Evolutionary conservation across 2,888 invertebrate genomes (phyloP).

Genomic region (Latrodectus hesperus): DNA sequence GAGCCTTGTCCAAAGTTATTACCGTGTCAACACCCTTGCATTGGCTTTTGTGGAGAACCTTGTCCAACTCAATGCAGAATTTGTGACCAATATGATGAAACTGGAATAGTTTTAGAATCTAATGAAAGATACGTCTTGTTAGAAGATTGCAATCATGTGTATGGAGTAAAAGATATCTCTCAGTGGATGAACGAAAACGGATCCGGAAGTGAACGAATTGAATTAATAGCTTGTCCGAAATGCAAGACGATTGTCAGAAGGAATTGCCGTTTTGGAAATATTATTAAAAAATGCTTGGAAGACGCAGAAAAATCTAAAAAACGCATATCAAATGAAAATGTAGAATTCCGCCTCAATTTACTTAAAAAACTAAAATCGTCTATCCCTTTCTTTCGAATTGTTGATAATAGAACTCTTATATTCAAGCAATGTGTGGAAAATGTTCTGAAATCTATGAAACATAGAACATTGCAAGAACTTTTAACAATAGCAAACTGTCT

Average conservation of each 20-base stretch:
- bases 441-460: background rate
- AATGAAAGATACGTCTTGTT: slow-evolving; percentile 72
- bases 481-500: background rate
- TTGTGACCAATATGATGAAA: slow-evolving; percentile 77
- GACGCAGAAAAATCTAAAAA: slow-evolving; percentile 74
- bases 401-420: background rate
- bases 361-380: background rate
- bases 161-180: slow-evolving; percentile 73
- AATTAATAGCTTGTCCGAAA: slow-evolving; percentile 62
- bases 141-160: slow-evolving; percentile 73
- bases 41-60: slow-evolving; percentile 83
- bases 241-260: slow-evolving; percentile 77
- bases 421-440: background rate
- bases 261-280: slow-evolving; percentile 79
- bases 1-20: slow-evolving; percentile 73
- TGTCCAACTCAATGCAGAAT: slow-evolving; percentile 80
- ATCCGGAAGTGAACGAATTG: slow-evolving; percentile 29
- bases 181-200: slow-evolving; percentile 43
- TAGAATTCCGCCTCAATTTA: background rate
- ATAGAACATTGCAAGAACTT: slow-evolving; percentile 36
- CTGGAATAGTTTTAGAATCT: slow-evolving; percentile 68
- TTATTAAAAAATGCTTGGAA: slow-evolving; percentile 75
- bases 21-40: slow-evolving; percentile 80
- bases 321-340: slow-evolving; percentile 67
- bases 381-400: background rate